Percentiles rank a stretch among this genome's conserved stretches.
Evolutionary conservation across 92 coral and sea anemone species (phyloP).

Genomic region (Zoanthus sociatus): DNA sequence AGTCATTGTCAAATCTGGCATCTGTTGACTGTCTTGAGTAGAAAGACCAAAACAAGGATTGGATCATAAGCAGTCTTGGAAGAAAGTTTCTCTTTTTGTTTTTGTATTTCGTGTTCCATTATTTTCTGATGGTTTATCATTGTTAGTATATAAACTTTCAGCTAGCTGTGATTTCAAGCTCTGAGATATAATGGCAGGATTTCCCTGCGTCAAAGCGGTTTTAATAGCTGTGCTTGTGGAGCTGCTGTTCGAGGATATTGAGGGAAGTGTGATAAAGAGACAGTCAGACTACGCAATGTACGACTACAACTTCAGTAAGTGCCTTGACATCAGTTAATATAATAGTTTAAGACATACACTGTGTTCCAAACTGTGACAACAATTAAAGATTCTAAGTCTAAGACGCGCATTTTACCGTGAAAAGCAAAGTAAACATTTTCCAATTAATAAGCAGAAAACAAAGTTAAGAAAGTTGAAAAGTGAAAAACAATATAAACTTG

Average conservation of each 20-base stretch:
- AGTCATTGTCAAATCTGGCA: conserved; percentile 40
- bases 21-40: conserved; percentile 17
- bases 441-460: too few relatives aligned
- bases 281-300: conserved; percentile 89
- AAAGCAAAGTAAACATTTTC: too few relatives aligned
- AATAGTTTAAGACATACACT: neutral
- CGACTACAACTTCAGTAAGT: conserved; percentile 92
- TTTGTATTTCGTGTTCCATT: neutral
- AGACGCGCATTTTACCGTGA: too few relatives aligned
- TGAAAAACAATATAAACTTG: neutral
- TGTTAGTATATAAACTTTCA: neutral
- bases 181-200: neutral
- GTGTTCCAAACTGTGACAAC: too few relatives aligned
- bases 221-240: neutral
- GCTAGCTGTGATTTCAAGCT: neutral
- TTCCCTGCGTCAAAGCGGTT: neutral
- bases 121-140: conserved; percentile 17
- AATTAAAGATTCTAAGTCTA: too few relatives aligned
- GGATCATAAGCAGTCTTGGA: conserved; percentile 31
- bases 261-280: conserved; percentile 50
- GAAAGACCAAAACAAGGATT: conserved; percentile 42
- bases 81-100: conserved; percentile 3
- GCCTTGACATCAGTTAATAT: neutral
- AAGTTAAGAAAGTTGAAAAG: too few relatives aligned
- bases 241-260: neutral